Evolutionary conservation across 37 sponge, comb jelly and placozoan genomes (phyloP), one percentile per base, ranked within the genome.

Genomic region (Halisarca cf. caerulea): DNA sequence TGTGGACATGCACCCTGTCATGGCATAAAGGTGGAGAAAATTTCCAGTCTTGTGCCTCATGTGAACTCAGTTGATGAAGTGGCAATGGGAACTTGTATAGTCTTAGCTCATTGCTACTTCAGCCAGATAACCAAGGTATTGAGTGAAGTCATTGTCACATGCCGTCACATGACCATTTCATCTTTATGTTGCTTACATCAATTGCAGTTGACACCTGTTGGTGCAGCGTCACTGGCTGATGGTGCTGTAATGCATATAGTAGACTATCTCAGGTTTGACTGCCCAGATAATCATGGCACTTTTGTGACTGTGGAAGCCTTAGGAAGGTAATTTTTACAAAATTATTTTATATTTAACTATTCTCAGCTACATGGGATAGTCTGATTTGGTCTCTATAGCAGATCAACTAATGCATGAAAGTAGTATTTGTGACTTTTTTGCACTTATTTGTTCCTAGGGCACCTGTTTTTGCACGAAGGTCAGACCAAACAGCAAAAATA

Each of bases 211-310:
- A 86, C 87, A 24, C 42, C 70, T 24, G 81, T 80, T 20, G 81
- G 87, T 21, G 87, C 87, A 28, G 87, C 87, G 21, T 43, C 80
- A 66, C 59, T 86, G 55, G 87, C 87, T 58, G 87, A 86, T 34
- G 87, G 87, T 44, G 87, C 87, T 53, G 80, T 80, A 2, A 58
- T 86, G 81, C 87, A 86, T 30, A 36, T 86, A 9, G 21, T 86
- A 21, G 87, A 86, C 43, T 86, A 86, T 36, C 72, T 86, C n/a
- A 58, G 38, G 20, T 62, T 78, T 23, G 87, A 86, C 39, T 86
- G 87, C 60, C 87, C 87, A 42, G 87, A 86, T 0, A 59, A 80
- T 6, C 69, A 81, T 33, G 87, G 87, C 64, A 61, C 87, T 2
- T 80, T 53, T 30, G 60, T 86, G 33, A 86, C 87, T 8, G 58